Evolutionary conservation across 2,113 vertebrate genomes (phyloP).

Genomic region (Rhadina sibilatrix): DNA sequence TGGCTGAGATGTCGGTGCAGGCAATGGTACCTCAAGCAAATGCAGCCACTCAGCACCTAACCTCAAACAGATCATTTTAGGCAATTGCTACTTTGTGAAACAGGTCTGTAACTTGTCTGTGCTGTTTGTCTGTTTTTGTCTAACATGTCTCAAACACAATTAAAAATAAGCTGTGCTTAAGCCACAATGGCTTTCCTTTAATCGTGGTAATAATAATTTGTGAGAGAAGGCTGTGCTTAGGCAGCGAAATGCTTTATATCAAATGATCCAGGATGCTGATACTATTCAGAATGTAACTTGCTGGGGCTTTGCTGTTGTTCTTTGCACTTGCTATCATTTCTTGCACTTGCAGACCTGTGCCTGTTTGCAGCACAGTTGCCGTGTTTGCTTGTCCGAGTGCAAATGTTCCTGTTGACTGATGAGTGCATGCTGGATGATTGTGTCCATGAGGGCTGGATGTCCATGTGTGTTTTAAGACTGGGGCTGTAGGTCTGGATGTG

Average conservation of each 20-base stretch:
- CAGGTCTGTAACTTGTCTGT: not conserved
- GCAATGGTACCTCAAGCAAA: not conserved
- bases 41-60: not conserved
- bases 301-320: not conserved
- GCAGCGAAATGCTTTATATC: not conserved
- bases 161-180: not conserved
- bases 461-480: not conserved
- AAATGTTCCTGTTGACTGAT: not conserved
- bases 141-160: not conserved
- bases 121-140: not conserved
- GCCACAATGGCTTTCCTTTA: not conserved
- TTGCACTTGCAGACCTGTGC: not conserved
- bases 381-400: rapidly evolving
- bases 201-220: not conserved
- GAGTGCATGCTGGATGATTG: not conserved
- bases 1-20: not conserved
- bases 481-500: not conserved
- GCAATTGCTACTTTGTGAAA: not conserved
- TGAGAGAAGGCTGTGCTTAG: not conserved
- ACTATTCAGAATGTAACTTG: not conserved
- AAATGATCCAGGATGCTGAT: not conserved
- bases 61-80: not conserved
- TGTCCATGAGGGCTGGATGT: not conserved
- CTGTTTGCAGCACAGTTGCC: not conserved
- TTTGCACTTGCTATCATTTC: not conserved